Evolutionary conservation across 2,797 vertebrate genomes (phyloP), one percentile per base, ranked within the genome.

Genomic region (Saguinus oedipus): DNA sequence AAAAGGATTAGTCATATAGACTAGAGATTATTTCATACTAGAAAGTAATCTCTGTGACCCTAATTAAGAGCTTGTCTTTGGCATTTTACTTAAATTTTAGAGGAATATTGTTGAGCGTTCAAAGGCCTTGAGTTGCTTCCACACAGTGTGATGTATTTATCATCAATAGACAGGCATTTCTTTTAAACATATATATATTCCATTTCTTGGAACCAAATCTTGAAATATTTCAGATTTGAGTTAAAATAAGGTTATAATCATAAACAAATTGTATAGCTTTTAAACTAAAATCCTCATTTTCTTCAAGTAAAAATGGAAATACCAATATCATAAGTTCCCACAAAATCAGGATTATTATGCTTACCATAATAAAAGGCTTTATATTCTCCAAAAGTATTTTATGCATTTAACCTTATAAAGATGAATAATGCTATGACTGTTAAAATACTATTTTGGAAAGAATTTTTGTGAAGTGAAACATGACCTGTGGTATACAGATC

Each of bases 381-480:
- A n/a, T 68, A n/a, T 92, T 91, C 59, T 42, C 46, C 55, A 27
- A 72, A 93, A 94, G 42, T 36, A 81, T 92, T 93, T 97, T 85
- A 90, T 55, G 70, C 27, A 88, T 59, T 88, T 26, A 84, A 59
- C 24, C n/a, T 89, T 82, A 3, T 89, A 96, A 93, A 70, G 57
- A 95, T 88, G 26, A 53, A 81, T 83, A 79, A 84, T 59, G 7
- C 50, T 90, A 82, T 96, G 80, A 81, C 27, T 87, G 57, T 80
- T 88, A 89, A 94, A 86, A 57, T 87, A 64, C 17, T 94, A 86
- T 42, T 82, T 57, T 57, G 80, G 55, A 42, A 55, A 82, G 61
- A 91, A 64, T 59, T 93, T 94, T 91, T 93, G 89, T 80, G 64
- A 96, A 78, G 46, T 84, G 64, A 94, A 92, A 90, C 83, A 92